Evolutionary conservation across 2,113 vertebrate species (phyloP).

Genomic region (Conger conger): DNA sequence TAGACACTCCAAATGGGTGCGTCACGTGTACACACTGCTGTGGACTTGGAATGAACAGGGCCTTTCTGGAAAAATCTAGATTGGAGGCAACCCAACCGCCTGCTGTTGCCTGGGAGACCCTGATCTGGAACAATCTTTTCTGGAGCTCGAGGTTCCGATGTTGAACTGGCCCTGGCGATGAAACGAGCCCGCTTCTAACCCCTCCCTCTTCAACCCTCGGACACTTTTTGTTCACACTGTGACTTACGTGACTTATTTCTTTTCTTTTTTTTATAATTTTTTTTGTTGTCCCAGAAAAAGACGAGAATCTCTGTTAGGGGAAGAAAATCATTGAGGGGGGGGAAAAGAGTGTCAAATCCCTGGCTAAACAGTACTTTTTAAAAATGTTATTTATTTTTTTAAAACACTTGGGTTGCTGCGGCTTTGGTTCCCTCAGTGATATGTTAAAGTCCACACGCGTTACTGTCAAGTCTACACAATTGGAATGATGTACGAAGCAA

Average conservation of each 20-base stretch:
- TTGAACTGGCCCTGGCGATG: not conserved
- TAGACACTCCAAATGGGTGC: not conserved
- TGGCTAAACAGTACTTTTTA: not conserved
- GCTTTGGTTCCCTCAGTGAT: not conserved
- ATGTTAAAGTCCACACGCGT: not conserved
- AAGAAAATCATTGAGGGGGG: not conserved
- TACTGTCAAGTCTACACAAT: not conserved
- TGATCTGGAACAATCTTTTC: not conserved
- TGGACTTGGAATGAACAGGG: not conserved
- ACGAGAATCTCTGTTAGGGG: not conserved
- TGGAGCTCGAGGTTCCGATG: not conserved
- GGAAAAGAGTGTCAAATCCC: not conserved
- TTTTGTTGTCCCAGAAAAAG: not conserved
- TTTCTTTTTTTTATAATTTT: not conserved
- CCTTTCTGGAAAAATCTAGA: not conserved
- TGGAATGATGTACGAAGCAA: not conserved
- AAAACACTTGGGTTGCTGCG: not conserved
- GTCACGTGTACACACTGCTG: not conserved
- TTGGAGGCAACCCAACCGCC: not conserved
- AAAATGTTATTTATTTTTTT: not conserved
- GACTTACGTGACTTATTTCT: not conserved
- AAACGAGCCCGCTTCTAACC: not conserved
- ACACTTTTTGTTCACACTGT: not conserved
- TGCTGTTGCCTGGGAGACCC: not conserved
- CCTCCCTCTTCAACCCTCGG: not conserved